A percentile compares a stretch with the other conserved stretches of the same genome.
Conservation (phyloP, 2,888 invertebrate genomes). For the Meiosimyza platycephala region DNA sequence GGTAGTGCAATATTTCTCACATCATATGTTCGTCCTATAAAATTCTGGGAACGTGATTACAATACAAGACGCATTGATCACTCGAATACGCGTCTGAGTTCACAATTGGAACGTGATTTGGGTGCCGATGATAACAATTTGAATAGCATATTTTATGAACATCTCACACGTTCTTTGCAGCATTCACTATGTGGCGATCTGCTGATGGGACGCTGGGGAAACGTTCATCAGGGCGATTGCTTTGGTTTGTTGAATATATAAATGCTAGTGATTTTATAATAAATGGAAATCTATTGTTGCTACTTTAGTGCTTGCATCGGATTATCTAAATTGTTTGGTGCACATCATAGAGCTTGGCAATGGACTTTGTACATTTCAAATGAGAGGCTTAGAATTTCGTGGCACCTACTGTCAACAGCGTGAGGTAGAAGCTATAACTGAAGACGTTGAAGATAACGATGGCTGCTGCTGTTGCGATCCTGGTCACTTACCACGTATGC, state of each 20-base stretch:
- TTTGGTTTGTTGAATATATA: constrained; percentile 70
- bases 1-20: constrained; percentile 99
- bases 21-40: constrained; percentile 98
- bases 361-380: constrained; percentile 97
- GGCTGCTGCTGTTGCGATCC: constrained; percentile 96
- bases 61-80: constrained; percentile 97
- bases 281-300: too few relatives aligned
- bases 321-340: constrained; percentile 97
- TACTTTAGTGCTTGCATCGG: constrained; percentile 86
- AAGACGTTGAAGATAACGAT: constrained; percentile 95
- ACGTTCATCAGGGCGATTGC: constrained; percentile 96
- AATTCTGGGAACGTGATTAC: constrained; percentile 99
- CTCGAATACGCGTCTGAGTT: constrained; percentile 94
- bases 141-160: constrained; percentile 99
- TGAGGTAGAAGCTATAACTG: constrained; percentile 95
- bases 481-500: constrained; percentile 86
- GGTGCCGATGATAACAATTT: constrained; percentile 96
- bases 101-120: constrained; percentile 93
- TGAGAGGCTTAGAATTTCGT: constrained; percentile 96
- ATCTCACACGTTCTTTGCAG: constrained; percentile 94
- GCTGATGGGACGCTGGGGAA: constrained; percentile 93
- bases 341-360: constrained; percentile 98
- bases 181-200: constrained; percentile 95
- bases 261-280: not conserved
- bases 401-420: constrained; percentile 99